phyloP scores from a whole-genome alignment of 2,888 invertebrate genomes.

The Electrophaes corylata region DNA sequence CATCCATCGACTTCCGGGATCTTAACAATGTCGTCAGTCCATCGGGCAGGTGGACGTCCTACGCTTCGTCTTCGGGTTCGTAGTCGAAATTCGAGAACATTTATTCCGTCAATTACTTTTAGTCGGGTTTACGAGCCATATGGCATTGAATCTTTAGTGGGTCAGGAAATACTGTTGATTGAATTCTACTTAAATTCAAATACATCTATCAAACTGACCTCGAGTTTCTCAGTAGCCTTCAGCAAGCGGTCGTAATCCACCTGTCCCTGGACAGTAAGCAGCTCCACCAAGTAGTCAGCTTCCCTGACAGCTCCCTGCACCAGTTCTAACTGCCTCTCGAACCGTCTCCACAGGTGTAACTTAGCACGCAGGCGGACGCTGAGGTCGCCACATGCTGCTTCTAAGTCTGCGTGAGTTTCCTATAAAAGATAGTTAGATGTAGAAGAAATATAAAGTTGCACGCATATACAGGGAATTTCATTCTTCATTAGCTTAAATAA shows the following conservation, averaged over 20 bases:
- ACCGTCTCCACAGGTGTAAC: constrained; percentile 89
- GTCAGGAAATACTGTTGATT: no score
- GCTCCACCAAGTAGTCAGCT: constrained; percentile 94
- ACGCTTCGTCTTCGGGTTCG: no score
- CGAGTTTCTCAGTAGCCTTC: constrained; percentile 92
- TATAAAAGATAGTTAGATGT: constrained; percentile 55
- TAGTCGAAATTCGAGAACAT: no score
- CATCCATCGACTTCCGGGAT: no score
- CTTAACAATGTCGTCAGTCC: no score
- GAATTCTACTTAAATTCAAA: background rate
- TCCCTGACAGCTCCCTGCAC: constrained; percentile 93
- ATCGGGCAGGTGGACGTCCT: no score
- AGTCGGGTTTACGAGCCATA: no score
- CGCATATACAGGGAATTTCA: no score
- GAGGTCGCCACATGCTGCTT: constrained; percentile 88
- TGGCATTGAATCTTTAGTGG: no score
- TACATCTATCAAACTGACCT: constrained; percentile 81
- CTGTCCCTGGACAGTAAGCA: constrained; percentile 92
- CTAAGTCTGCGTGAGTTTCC: constrained; percentile 89
- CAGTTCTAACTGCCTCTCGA: constrained; percentile 90
- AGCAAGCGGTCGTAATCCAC: constrained; percentile 92
- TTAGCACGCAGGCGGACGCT: constrained; percentile 86
- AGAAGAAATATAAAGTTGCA: background rate
- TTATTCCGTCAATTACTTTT: no score
- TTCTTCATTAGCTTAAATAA: no score